Evolutionary conservation across 2,888 invertebrate species (phyloP), one percentile per base, ranked within the genome.

Genomic region (Corythucha ciliata): DNA sequence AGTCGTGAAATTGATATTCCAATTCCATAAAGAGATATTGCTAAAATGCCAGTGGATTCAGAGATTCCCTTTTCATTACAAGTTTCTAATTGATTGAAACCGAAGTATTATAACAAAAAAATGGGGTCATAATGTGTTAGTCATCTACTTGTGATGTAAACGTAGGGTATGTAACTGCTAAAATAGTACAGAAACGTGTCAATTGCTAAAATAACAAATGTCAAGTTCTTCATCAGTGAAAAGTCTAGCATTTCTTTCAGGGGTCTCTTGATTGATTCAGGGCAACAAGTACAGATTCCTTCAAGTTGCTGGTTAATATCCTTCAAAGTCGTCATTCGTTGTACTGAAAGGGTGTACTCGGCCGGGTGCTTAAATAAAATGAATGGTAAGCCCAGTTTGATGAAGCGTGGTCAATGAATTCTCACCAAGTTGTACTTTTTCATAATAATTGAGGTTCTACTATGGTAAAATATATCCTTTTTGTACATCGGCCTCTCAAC

Each of bases 171-270:
- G n/a, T n/a, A n/a, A n/a, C n/a, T 41, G 16, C 41, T 41, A 26
- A 40, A 41, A 41, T 32, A 49, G 33, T 49, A 49, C 8, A 49
- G 20, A 40, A 49, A 41, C n/a, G 49, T 49, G 22, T 40, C 49
- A 1, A 49, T 22, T 14, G 42, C 14, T 8, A 49, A 16, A 6
- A 41, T 10, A 40, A 49, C 32, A 41, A 41, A 41, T 6, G 42
- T 41, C 16, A 41, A 29, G 21, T 49, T 49, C 24, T 49, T 49
- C 25, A 49, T 12, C 40, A 49, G 20, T 2, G 49, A 41, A 7
- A 49, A 2, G 22, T 25, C 20, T 7, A 49, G 36, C 49, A 49
- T 49, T 1, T 49, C 49, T 49, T 41, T 49, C 16, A 49, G 36
- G 8, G 49, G 40, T 6, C 49, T 20, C 24, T 16, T 22, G 2